Evolutionary conservation across 2,888 invertebrate genomes (phyloP).

Genomic region (Masnerella sp.): DNA sequence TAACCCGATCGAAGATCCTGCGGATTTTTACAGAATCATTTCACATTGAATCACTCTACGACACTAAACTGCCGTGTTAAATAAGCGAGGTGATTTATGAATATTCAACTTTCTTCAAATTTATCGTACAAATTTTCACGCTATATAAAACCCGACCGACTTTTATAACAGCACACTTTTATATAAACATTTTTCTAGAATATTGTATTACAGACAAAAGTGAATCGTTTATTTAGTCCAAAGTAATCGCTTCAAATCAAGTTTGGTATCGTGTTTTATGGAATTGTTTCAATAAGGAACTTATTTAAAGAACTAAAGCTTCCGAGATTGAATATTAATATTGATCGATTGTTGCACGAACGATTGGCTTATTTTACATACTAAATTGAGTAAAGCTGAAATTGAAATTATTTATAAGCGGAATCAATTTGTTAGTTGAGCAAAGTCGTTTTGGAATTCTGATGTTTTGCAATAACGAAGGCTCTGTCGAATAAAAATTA

Average conservation of each 20-base stretch:
- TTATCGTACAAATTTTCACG: slow-evolving; percentile 1
- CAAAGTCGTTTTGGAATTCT: not conserved
- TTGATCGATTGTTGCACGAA: not conserved
- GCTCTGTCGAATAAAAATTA: not conserved
- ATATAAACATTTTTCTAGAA: not conserved
- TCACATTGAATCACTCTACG: no score
- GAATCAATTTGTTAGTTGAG: not conserved
- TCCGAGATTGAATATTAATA: slow-evolving; percentile 5
- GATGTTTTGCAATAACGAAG: not conserved
- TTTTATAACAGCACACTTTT: not conserved
- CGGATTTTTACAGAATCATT: no score
- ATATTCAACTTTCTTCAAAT: slow-evolving; percentile 3
- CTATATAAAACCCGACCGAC: not conserved
- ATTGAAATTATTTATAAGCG: not conserved
- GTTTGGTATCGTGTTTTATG: not conserved
- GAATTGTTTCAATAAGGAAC: not conserved
- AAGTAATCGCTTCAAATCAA: not conserved
- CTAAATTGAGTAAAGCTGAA: slow-evolving; percentile 2
- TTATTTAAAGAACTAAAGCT: slow-evolving; percentile 9
- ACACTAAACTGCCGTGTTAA: no score
- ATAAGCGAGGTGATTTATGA: slow-evolving; percentile 4
- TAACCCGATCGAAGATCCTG: no score
- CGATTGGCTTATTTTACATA: slow-evolving; percentile 9
- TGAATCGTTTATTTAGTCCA: not conserved
- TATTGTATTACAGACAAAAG: not conserved